Percentiles rank a stretch among this genome's conserved stretches.
phyloP scores from a whole-genome alignment of 2,888 invertebrate genomes.

The Drosophila phalerata region DNA sequence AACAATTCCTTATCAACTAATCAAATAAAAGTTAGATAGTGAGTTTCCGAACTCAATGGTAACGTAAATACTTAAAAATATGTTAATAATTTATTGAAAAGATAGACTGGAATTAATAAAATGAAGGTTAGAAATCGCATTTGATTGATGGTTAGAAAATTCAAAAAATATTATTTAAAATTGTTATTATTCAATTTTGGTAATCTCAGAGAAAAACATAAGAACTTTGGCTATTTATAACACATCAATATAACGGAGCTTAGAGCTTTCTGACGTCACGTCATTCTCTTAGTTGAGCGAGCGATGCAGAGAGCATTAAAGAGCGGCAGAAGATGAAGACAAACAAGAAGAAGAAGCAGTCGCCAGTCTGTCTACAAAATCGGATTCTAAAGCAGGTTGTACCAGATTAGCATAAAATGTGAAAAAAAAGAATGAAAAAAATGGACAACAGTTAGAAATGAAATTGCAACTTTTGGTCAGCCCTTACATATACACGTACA shows the following conservation, averaged over 20 bases:
- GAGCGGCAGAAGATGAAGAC: constrained; percentile 13
- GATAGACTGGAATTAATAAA: constrained; percentile 6
- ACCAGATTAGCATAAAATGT: constrained; percentile 40
- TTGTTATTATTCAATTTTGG: constrained; percentile 13
- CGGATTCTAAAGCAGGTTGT: constrained; percentile 25
- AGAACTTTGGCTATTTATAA: constrained; percentile 49
- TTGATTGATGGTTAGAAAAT: constrained; percentile 29
- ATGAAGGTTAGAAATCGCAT: not conserved
- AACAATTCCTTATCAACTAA: constrained; percentile 35
- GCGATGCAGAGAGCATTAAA: constrained; percentile 14
- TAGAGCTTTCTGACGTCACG: not conserved
- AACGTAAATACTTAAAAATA: constrained; percentile 25
- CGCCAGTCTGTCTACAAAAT: constrained; percentile 66
- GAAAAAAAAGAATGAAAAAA: constrained; percentile 10
- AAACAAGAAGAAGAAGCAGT: constrained; percentile 30
- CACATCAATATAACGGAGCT: constrained; percentile 30
- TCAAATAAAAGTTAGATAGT: constrained; percentile 34
- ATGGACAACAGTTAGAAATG: constrained; percentile 28
- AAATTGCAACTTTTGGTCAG: constrained; percentile 26
- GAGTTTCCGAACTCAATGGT: not conserved
- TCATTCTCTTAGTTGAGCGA: constrained; percentile 12
- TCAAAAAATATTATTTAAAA: not conserved
- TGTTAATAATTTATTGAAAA: constrained; percentile 34
- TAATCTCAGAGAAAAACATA: not conserved
- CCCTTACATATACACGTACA: constrained; percentile 6